Base-by-base conservation (phyloP, 2,888 invertebrate species). In the Drosophila nigritarsus region DNA sequence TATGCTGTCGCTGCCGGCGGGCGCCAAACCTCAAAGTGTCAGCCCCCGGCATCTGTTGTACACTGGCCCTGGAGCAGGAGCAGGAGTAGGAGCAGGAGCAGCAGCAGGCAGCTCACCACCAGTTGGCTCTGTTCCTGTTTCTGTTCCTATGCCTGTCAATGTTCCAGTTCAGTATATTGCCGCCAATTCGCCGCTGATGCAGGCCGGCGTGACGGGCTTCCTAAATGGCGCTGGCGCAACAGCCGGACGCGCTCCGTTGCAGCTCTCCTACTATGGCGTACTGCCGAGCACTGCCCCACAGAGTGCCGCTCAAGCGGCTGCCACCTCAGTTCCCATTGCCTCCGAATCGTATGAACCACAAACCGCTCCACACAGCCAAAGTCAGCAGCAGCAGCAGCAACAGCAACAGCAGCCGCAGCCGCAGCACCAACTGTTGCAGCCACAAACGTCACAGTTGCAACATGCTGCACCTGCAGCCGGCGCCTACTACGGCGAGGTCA, bases 401-500 rank as follows among this genome's bases (percentile, higher is more conserved):
- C 18, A 29, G 49, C 49, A 71, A n/a, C 79, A 74, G 24, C 76
- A 38, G 9, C 18, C 18, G 49, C 49, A 50, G 49, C 18, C 9
- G 29, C 27, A 45, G 20, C 45, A 38, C 29, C 40, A 42, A 42
- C 24, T 30, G 48, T 80, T 89, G 75, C 80, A 86, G 55, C 82
- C 59, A 50, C 77, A 79, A 74, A 55, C 69, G 34, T 70, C 80
- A 32, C 88, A 90, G 71, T 76, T 85, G 58, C 85, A 80, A 56
- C 83, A 74, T 29, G 83, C 68, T 60, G 74, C 74, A 50, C 65
- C 73, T 50, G 69, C 90, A 63, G 75, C 89, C 50, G 87, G 85
- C 63, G 80, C 89, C 67, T 93, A 92, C 75, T 93, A 92, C 70
- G 92, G 92, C 76, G 93, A 93, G 79, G 91, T 92, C 65, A 89